Evolutionary conservation across 2,888 invertebrate genomes (phyloP), one percentile per base, ranked within the genome.

Genomic region (Mythimna albipuncta): DNA sequence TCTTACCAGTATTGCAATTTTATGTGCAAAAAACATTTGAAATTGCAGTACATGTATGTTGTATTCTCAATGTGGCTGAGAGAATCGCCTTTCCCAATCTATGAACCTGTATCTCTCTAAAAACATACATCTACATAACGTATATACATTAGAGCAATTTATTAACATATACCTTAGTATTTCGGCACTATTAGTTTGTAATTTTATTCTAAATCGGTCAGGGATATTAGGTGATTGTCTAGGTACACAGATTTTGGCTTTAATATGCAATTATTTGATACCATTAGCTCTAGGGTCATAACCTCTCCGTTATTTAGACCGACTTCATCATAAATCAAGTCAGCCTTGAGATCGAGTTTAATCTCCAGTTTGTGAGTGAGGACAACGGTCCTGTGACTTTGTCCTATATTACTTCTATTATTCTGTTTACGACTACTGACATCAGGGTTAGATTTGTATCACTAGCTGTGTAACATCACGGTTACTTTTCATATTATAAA

Each of bases 181-280:
- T 75, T 73, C 47, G 55, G 44, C 32, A 10, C 19, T 66, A 41
- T 26, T 65, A 41, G 54, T 55, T 52, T 38, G 59, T 68, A 64
- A 74, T 47, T 66, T 54, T 11, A 47, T n/a, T 52, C 50, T 32
- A 65, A 64, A 67, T 64, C 69, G 64, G 81, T 81, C 59, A 81
- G 55, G 64, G 81, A 38, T 64, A 52, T 16, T 38, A 52, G 21
- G 77, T 76, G 69, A 76, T 52, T 57, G 71, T 77, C 44, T 19
- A 52, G 59, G 35, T 55, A 41, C 16, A 21, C 35, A 41, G 59
- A 54, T 77, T 77, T 71, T 81, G 72, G 32, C n/a, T 59, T 54
- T 57, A 68, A 65, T 65, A 65, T 59, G 68, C 50, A 82, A 78
- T 79, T 78, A 78, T 65, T 72, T 54, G 64, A 68, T 82, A 68